phyloP scores from a whole-genome alignment of 2,888 invertebrate genomes.

The Spodoptera picta region DNA sequence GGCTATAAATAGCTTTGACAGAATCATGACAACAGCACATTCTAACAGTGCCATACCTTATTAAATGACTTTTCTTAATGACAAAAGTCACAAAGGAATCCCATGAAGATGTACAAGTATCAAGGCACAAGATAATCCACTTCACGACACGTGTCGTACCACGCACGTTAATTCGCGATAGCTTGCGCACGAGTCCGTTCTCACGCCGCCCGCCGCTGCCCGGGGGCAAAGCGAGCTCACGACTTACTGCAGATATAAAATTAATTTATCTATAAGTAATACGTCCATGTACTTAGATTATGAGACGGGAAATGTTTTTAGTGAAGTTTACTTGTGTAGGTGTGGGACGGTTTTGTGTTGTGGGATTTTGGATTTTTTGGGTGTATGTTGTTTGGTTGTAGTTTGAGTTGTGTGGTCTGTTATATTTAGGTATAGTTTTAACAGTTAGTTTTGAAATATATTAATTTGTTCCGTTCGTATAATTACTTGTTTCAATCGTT shows the following conservation, averaged over 20 bases:
- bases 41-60: too few species aligned
- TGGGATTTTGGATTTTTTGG: neutral
- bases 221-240: slow-evolving; percentile 83
- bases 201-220: slow-evolving; percentile 84
- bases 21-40: too few species aligned
- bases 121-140: slow-evolving; percentile 51
- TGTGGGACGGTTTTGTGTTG: slow-evolving; percentile 32
- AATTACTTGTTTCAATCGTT: too few species aligned
- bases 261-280: slow-evolving; percentile 87
- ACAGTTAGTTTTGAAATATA: too few species aligned
- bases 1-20: too few species aligned
- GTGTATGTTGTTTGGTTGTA: neutral
- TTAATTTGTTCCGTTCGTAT: too few species aligned
- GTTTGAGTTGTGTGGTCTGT: too few species aligned
- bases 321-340: slow-evolving; percentile 39
- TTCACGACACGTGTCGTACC: slow-evolving; percentile 61
- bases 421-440: too few species aligned
- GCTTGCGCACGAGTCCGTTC: slow-evolving; percentile 70
- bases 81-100: slow-evolving; percentile 28
- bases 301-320: slow-evolving; percentile 41
- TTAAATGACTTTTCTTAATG: slow-evolving; percentile 10
- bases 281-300: slow-evolving; percentile 62
- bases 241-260: slow-evolving; percentile 84
- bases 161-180: slow-evolving; percentile 60
- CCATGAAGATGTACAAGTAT: slow-evolving; percentile 45